phyloP scores from a whole-genome alignment of 2,888 invertebrate species.

The Gnatocerus cornutus region DNA sequence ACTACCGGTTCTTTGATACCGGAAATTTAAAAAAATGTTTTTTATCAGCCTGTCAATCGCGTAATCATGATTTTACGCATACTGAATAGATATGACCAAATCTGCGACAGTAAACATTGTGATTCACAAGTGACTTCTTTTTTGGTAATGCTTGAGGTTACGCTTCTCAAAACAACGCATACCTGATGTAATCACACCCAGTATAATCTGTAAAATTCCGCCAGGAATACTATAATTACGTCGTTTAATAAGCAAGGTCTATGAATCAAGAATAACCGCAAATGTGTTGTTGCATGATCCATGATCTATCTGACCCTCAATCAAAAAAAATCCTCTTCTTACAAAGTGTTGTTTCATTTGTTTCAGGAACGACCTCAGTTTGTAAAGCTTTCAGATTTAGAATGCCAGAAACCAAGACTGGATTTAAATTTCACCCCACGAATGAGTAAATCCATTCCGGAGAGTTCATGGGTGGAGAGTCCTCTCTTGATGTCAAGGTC shows the following conservation, averaged over 20 bases:
- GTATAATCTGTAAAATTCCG: conserved; percentile 17
- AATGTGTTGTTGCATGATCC: not conserved
- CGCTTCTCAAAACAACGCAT: not conserved
- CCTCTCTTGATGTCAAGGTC: conserved; percentile 78
- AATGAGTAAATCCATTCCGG: conserved; percentile 82
- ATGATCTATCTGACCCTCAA: not conserved
- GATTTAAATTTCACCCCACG: conserved; percentile 72
- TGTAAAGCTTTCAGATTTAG: conserved; percentile 86
- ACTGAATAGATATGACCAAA: not conserved
- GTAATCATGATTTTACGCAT: not conserved
- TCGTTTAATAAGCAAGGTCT: conserved; percentile 1
- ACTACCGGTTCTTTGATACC: no score
- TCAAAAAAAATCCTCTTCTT: not conserved
- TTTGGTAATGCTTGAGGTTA: not conserved
- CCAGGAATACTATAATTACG: conserved; percentile 4
- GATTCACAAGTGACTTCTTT: not conserved
- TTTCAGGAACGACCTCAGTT: conserved; percentile 67
- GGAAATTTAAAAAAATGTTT: no score
- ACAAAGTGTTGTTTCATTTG: no score
- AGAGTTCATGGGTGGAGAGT: conserved; percentile 79
- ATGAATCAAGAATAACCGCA: conserved; percentile 8
- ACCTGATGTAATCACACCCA: conserved; percentile 10
- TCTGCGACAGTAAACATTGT: not conserved
- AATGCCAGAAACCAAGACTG: conserved; percentile 76
- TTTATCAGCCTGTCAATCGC: not conserved